Evolutionary conservation across 2,113 vertebrate species (phyloP), one percentile per base, ranked within the genome.

Genomic region (Hemicordylus capensis): DNA sequence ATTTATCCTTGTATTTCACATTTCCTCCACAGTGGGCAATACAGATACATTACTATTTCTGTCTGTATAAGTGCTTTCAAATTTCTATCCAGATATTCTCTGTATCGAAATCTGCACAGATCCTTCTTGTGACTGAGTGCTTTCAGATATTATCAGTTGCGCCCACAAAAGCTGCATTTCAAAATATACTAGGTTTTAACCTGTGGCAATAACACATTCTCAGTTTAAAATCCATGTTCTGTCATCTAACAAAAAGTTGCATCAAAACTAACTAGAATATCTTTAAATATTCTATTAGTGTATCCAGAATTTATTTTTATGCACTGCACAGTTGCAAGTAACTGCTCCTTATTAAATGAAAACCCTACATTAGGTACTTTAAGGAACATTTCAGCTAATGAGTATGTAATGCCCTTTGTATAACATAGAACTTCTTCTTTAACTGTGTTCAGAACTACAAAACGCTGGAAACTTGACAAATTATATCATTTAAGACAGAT

Each of bases 401-500:
- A 96, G 93, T 94, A 90, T 93, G 92, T 93, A 89, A 93, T 87
- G 88, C 93, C 93, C 94, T 94, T 92, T 75, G 93, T 89, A 83
- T 93, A 92, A 90, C 89, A 93, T 91, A 94, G 94, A 90, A 93
- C 94, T 96, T 87, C 90, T 92, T 96, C 95, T 88, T n/a, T n/a
- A n/a, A n/a, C n/a, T 95, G 89, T 91, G 94, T 95, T 93, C 91
- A 85, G 93, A 90, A 94, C 95, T 95, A 94, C 94, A 94, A 94
- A 93, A 95, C 88, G 93, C 95, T 96, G 95, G 95, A 96, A 95
- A 95, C 92, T 93, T 96, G 96, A 96, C 96, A 96, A 94, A 96
- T 96, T 95, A 95, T 95, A 94, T 95, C 95, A 96, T 95, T 96
- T 95, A 96, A 96, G 96, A 96, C 95, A 95, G 96, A 96, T 96